Base-by-base conservation (phyloP, 2,113 vertebrate genomes). In the Callithrix jacchus region DNA sequence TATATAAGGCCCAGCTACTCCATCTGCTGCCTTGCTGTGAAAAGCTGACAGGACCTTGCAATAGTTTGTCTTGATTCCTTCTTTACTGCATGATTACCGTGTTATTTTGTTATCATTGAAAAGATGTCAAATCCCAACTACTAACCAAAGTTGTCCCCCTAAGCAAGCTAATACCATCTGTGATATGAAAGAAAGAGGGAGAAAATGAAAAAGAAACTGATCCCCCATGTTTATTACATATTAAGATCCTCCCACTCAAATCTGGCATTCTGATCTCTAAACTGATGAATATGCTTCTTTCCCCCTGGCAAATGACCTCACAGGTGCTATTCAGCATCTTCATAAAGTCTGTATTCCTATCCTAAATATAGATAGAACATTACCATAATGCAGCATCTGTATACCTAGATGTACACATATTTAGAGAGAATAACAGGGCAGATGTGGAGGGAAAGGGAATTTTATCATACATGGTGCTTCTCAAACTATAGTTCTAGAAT, bases 401-500 rank as follows among this genome's bases (percentile, higher is more conserved):
- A 77, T 5, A 49, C 82, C 13, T 64, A 87, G n/a, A 64, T 93
- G 81, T 70, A 71, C 1, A 87, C 30, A 27, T 66, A 73, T 49
- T 95, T 97, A 93, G 32, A 94, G 25, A 94, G 66, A 88, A 54
- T 80, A 70, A 56, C 40, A 74, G 10, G 64, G 27, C 21, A 93
- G 14, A 11, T 88, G 16, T 70, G 68, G 37, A 89, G 27, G 47
- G 32, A 95, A 93, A 83, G 66, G 6, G 9, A 20, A 88, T 93
- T 96, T 94, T 66, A 35, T 82, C 52, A 90, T 42, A 89, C 20
- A 58, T 47, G 54, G 61, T 17, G 3, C 21, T 92, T 89, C 56
- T 89, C 66, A 71, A 76, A 66, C 20, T 94, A 10, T 40, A 84
- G 30, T 87, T 91, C 35, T 47, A 95, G 47, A 89, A 93, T 85